Conservation (phyloP, 2,797 vertebrate genomes). For the Cyprinodon diabolis region DNA sequence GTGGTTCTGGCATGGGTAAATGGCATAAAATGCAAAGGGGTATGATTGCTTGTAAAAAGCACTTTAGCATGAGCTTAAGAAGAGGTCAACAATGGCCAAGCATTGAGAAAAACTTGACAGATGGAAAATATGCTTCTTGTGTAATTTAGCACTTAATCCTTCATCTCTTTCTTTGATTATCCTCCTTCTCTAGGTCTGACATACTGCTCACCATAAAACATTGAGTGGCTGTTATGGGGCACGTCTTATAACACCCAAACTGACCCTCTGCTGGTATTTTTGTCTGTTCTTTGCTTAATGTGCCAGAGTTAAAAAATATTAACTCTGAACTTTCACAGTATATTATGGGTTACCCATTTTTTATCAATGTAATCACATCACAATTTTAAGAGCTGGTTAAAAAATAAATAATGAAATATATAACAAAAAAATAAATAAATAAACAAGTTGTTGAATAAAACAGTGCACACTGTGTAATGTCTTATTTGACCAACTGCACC, state of each 20-base stretch:
- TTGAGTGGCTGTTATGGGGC: neutral
- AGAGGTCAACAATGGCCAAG: neutral
- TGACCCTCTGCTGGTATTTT: neutral
- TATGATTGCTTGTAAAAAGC: neutral
- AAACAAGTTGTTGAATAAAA: too few species aligned
- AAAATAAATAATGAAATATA: too few species aligned
- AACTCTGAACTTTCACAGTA: too few species aligned
- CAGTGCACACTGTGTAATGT: too few species aligned
- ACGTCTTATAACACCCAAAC: neutral
- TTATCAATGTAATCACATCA: too few species aligned
- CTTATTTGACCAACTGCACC: too few species aligned
- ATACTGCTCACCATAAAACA: neutral
- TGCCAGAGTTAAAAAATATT: too few species aligned
- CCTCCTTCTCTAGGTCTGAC: neutral
- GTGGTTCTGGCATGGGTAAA: neutral
- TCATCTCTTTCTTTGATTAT: neutral
- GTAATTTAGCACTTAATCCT: neutral
- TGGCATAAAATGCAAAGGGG: neutral
- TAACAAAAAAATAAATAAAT: too few species aligned
- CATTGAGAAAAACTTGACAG: neutral
- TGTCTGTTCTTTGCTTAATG: neutral
- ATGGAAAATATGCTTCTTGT: neutral
- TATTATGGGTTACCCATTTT: too few species aligned
- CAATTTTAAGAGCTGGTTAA: too few species aligned
- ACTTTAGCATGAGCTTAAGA: neutral